phyloP scores from a whole-genome alignment of 2,797 vertebrate species.

The Characodon lateralis region DNA sequence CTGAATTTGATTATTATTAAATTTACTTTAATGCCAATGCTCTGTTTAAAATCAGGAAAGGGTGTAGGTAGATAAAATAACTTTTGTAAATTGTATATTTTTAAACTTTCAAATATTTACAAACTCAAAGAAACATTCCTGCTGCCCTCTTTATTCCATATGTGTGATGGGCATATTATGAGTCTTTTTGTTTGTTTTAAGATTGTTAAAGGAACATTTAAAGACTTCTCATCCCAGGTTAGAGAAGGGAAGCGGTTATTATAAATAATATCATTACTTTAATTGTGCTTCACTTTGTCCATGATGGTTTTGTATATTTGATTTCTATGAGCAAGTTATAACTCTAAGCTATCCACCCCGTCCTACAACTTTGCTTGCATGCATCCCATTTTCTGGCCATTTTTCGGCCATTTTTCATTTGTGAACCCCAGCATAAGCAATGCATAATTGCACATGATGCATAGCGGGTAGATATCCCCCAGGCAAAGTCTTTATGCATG shows the following conservation, averaged over 20 bases:
- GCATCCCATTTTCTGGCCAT: constrained; percentile 51
- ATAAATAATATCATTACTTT: constrained; percentile 14
- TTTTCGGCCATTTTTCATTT: constrained; percentile 55
- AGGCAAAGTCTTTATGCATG: constrained; percentile 63
- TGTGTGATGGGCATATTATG: constrained; percentile 15
- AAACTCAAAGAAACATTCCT: background rate
- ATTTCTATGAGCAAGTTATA: constrained; percentile 25
- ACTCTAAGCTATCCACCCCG: constrained; percentile 22
- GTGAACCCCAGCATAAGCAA: constrained; percentile 51
- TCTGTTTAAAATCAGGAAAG: background rate
- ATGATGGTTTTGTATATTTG: constrained; percentile 22
- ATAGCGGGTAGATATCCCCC: constrained; percentile 56
- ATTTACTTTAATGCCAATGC: background rate
- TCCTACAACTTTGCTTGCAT: constrained; percentile 54
- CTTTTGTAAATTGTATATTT: background rate
- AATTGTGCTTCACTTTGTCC: constrained; percentile 23
- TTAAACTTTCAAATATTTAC: background rate
- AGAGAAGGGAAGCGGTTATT: constrained; percentile 9
- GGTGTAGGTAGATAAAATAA: background rate
- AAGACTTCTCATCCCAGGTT: constrained; percentile 24
- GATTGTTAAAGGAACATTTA: constrained; percentile 11
- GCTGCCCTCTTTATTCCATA: constrained; percentile 6
- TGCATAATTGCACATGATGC: constrained; percentile 73
- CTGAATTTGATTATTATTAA: constrained; percentile 24
- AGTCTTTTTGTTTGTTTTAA: constrained; percentile 26